Evolutionary conservation across 2,113 vertebrate species (phyloP).

Genomic region (Tachysurus fulvidraco): DNA sequence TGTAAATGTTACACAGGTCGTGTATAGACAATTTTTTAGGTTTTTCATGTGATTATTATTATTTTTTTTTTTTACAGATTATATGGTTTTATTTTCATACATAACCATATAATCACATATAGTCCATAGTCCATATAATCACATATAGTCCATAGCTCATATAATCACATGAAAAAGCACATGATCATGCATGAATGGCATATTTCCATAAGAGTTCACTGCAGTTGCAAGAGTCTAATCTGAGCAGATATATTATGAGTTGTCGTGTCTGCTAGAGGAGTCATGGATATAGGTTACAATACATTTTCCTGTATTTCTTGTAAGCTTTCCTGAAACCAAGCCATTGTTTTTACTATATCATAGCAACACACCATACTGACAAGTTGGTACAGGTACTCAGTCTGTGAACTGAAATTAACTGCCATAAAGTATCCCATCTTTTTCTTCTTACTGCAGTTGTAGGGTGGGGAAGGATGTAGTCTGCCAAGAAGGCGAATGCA

Average conservation of each 20-base stretch:
- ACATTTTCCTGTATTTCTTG: not conserved
- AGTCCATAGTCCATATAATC: not conserved
- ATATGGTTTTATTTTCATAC: not conserved
- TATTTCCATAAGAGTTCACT: not conserved
- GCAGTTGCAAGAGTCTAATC: not conserved
- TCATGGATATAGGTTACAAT: not conserved
- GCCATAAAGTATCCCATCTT: constrained; percentile 9
- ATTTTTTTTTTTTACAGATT: not conserved
- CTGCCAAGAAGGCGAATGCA: constrained; percentile 18
- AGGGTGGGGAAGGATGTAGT: not conserved
- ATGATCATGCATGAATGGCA: not conserved
- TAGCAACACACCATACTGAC: not conserved
- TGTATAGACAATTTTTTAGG: not conserved
- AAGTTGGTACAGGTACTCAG: constrained; percentile 23
- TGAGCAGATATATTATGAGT: not conserved
- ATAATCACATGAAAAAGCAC: not conserved
- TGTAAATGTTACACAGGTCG: not conserved
- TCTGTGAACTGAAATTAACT: not conserved
- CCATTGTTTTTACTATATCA: constrained; percentile 8
- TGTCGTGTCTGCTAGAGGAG: not conserved
- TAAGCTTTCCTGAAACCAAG: not conserved
- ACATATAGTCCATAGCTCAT: not conserved
- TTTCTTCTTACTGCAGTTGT: constrained; percentile 11
- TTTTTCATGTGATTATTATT: not conserved
- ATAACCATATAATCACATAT: not conserved